Evolutionary conservation across 2,797 vertebrate genomes (phyloP).

Genomic region (Acanthurus lineatus): DNA sequence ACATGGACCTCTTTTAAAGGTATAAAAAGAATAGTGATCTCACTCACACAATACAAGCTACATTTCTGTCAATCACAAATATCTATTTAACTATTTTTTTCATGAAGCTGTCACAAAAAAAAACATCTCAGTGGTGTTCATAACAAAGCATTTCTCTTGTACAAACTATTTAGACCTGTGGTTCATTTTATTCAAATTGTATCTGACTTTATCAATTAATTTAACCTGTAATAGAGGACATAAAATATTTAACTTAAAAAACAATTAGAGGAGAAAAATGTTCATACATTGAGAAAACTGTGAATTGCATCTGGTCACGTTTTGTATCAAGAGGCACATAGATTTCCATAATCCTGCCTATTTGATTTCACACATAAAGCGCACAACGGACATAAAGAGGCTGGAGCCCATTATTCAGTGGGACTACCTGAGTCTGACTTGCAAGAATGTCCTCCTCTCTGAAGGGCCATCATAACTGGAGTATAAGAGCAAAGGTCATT

Average conservation of each 20-base stretch:
- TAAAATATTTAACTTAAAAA: constrained; percentile 28
- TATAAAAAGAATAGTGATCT: constrained; percentile 30
- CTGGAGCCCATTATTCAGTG: constrained; percentile 47
- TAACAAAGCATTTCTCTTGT: constrained; percentile 31
- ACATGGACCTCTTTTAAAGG: constrained; percentile 5
- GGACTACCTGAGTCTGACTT: constrained; percentile 56
- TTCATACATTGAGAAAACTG: constrained; percentile 6
- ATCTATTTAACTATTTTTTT: constrained; percentile 27
- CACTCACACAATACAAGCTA: constrained; percentile 29
- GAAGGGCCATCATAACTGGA: constrained; percentile 72
- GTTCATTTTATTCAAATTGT: constrained; percentile 37
- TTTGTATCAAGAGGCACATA: constrained; percentile 5
- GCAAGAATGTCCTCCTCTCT: constrained; percentile 55
- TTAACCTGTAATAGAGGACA: not conserved
- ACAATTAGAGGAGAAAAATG: constrained; percentile 18
- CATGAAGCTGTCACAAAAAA: constrained; percentile 38
- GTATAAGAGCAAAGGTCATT: constrained; percentile 73
- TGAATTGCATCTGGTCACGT: constrained; percentile 13
- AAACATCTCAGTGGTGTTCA: constrained; percentile 17
- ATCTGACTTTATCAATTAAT: constrained; percentile 42
- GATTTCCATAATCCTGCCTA: constrained; percentile 22
- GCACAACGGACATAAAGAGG: constrained; percentile 30
- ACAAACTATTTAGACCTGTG: constrained; percentile 18
- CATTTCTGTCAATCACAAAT: constrained; percentile 52
- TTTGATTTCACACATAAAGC: constrained; percentile 38